A percentile compares a stretch with the other conserved stretches of the same genome.
phyloP scores from a whole-genome alignment of 1,140 invertebrate species.

The Oedothorax gibbosus region DNA sequence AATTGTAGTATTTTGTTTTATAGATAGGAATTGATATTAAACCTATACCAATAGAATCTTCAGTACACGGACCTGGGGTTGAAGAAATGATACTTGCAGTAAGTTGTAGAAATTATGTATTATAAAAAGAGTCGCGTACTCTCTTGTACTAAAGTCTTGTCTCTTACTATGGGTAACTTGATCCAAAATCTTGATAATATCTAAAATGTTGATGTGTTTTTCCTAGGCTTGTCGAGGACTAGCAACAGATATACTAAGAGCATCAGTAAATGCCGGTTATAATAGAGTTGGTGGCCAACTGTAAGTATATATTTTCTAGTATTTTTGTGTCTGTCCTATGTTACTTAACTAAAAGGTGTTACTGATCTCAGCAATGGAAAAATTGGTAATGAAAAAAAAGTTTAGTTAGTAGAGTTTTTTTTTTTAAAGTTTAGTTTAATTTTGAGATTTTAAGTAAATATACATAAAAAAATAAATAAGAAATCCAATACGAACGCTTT shows the following conservation, averaged over 20 bases:
- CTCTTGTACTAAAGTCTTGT: not conserved
- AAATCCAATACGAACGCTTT: no score
- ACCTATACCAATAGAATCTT: slow-evolving; percentile 38
- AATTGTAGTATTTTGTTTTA: not conserved
- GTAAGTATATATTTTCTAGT: slow-evolving; percentile 42
- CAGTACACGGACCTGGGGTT: slow-evolving; percentile 10
- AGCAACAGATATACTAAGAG: slow-evolving; percentile 34
- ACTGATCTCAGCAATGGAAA: not conserved
- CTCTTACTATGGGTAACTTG: not conserved
- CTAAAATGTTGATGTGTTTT: not conserved
- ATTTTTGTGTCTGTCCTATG: not conserved
- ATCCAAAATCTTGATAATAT: not conserved
- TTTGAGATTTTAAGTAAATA: no score
- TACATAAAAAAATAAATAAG: no score
- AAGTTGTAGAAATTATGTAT: slow-evolving; percentile 4
- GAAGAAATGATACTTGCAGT: slow-evolving; percentile 59
- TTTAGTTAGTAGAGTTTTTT: no score
- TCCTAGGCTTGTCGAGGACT: slow-evolving; percentile 40
- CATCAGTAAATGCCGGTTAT: slow-evolving; percentile 46
- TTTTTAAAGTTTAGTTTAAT: no score
- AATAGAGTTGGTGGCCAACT: slow-evolving; percentile 58
- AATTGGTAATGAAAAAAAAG: not conserved
- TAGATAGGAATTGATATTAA: slow-evolving; percentile 37
- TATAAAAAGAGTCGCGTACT: not conserved
- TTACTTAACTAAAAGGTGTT: not conserved